phyloP scores from a whole-genome alignment of 1,140 invertebrate genomes.

The Drosophila parvula region DNA sequence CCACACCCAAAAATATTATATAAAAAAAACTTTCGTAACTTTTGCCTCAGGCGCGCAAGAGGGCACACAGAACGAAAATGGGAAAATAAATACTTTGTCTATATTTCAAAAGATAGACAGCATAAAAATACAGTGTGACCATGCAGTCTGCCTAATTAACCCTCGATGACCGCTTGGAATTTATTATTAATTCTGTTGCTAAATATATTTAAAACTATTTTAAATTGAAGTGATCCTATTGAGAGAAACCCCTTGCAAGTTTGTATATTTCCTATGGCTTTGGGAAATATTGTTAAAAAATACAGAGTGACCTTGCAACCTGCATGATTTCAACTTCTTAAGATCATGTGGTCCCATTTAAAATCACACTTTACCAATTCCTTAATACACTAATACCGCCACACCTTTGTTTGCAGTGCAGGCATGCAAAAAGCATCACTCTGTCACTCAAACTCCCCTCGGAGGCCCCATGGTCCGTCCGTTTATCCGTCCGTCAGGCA shows the following conservation, averaged over 20 bases:
- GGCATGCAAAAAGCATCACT: conserved; percentile 7
- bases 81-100: not conserved
- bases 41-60: conserved; percentile 27
- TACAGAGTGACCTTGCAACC: too few species aligned
- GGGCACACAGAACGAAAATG: conserved; percentile 16
- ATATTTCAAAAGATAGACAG: too few species aligned
- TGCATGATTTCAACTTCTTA: not conserved
- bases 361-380: not conserved
- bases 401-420: not conserved
- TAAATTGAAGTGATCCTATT: too few species aligned
- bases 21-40: conserved; percentile 59
- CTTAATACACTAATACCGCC: fast-evolving
- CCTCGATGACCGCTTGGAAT: too few species aligned
- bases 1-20: not conserved
- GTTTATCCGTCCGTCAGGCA: conserved; percentile 47
- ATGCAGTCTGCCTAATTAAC: not conserved
- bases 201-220: too few species aligned
- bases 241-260: too few species aligned
- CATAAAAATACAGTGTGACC: not conserved
- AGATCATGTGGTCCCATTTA: not conserved
- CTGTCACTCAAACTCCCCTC: conserved; percentile 20
- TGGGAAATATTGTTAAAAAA: too few species aligned
- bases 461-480: conserved; percentile 1
- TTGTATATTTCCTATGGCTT: too few species aligned
- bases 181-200: too few species aligned